These are phyloP conservation scores for Acronicta aceris DNA, from an alignment of 2,888 invertebrate species.

Conservation along the genomic window DNA sequence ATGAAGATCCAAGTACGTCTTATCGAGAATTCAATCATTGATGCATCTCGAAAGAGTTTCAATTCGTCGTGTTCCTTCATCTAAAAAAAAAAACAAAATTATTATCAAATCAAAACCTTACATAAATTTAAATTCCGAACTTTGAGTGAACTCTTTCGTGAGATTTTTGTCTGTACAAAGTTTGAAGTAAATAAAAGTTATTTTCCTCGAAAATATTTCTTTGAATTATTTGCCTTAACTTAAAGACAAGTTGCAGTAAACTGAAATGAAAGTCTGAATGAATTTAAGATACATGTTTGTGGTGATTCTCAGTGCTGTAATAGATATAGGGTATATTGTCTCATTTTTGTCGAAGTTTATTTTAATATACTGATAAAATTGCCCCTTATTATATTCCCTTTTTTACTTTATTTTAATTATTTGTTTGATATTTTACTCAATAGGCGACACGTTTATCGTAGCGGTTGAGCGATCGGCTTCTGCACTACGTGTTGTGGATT, in stretches of 20 bases:
- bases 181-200: constrained; percentile 19
- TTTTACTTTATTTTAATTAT: no score
- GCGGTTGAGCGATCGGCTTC: no score
- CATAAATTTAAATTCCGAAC: constrained; percentile 33
- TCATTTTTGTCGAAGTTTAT: no score
- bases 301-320: not conserved
- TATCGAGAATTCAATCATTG: no score
- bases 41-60: constrained; percentile 2
- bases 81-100: constrained; percentile 16
- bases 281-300: constrained; percentile 2
- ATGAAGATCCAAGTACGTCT: no score
- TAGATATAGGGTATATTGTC: no score
- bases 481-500: no score
- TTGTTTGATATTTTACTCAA: no score
- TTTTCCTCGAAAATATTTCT: constrained; percentile 40
- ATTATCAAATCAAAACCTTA: constrained; percentile 13
- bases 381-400: no score
- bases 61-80: constrained; percentile 3
- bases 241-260: constrained; percentile 28
- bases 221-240: constrained; percentile 17
- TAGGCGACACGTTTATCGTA: no score
- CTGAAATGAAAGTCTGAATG: constrained; percentile 27
- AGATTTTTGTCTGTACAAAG: constrained; percentile 29
- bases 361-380: no score
- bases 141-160: constrained; percentile 23